Percentiles rank a stretch among this genome's conserved stretches.
Evolutionary conservation across 1,140 invertebrate genomes (phyloP).

Genomic region (Eumaeus atala): DNA sequence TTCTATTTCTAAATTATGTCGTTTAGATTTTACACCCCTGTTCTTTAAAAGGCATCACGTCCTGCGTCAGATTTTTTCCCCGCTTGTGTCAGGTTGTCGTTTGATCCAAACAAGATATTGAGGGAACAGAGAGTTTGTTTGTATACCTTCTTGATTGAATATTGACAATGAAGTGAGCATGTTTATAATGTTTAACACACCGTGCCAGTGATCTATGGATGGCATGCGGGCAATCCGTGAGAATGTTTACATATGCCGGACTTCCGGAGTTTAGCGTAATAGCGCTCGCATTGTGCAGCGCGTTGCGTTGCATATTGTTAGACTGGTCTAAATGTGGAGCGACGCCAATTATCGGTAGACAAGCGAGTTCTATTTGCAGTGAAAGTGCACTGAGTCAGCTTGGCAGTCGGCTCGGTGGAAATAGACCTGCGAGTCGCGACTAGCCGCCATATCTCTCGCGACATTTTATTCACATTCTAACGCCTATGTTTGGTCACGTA

Average conservation of each 20-base stretch:
- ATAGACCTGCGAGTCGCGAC: conserved; percentile 33
- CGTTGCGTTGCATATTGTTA: background rate
- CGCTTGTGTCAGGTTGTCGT: no score
- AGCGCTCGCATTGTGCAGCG: background rate
- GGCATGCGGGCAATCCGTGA: conserved; percentile 15
- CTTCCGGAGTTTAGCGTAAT: conserved; percentile 20
- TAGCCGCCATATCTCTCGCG: background rate
- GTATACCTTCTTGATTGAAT: no score
- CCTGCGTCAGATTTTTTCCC: no score
- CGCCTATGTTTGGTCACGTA: conserved; percentile 5
- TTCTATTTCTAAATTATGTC: no score
- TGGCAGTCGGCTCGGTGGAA: conserved; percentile 36
- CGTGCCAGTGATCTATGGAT: conserved; percentile 7
- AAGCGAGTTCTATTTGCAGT: conserved; percentile 49
- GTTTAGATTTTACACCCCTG: no score
- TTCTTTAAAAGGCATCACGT: no score
- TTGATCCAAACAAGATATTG: no score
- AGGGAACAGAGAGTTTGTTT: no score
- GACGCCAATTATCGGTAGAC: conserved; percentile 43
- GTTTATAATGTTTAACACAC: no score
- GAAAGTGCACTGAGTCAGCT: conserved; percentile 64
- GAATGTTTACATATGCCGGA: conserved; percentile 28
- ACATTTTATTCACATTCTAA: no score
- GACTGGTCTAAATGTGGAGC: conserved; percentile 30
- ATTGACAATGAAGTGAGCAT: no score